Conservation (phyloP, 2,797 vertebrate genomes). For the Hemitrygon akajei region DNA sequence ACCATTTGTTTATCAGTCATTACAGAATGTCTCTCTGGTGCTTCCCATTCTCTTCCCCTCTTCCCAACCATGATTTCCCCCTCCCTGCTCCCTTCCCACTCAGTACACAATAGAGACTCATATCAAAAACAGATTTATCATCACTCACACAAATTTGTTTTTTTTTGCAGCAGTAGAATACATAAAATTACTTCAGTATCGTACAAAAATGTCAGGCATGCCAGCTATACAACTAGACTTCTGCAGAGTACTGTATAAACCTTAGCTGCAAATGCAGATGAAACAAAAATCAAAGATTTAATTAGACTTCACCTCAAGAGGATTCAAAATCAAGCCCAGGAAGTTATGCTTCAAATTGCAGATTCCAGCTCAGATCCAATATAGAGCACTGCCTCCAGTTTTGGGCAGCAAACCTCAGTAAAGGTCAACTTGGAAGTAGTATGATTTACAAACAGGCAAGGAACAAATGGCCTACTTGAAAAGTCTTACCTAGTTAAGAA, state of each 20-base stretch:
- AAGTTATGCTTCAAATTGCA: not conserved
- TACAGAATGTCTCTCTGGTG: no score
- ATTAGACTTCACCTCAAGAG: not conserved
- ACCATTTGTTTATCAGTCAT: no score
- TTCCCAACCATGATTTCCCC: no score
- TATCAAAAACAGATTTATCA: no score
- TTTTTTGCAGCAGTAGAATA: no score
- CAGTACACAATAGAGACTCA: no score
- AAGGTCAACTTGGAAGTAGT: not conserved
- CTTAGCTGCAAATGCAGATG: not conserved
- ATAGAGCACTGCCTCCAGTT: not conserved
- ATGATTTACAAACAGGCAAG: not conserved
- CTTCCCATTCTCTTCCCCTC: no score
- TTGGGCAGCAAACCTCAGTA: not conserved
- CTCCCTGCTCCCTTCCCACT: no score
- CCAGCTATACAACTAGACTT: no score
- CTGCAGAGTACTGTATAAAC: not conserved
- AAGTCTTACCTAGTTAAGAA: not conserved
- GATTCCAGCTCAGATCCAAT: not conserved
- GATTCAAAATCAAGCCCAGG: not conserved
- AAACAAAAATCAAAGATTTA: not conserved
- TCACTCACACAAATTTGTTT: no score
- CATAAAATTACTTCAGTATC: no score
- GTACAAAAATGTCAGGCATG: no score
- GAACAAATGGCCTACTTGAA: not conserved